These are phyloP conservation scores for Forficula auricularia DNA, from an alignment of 1,140 invertebrate species.

Conservation along the genomic window DNA sequence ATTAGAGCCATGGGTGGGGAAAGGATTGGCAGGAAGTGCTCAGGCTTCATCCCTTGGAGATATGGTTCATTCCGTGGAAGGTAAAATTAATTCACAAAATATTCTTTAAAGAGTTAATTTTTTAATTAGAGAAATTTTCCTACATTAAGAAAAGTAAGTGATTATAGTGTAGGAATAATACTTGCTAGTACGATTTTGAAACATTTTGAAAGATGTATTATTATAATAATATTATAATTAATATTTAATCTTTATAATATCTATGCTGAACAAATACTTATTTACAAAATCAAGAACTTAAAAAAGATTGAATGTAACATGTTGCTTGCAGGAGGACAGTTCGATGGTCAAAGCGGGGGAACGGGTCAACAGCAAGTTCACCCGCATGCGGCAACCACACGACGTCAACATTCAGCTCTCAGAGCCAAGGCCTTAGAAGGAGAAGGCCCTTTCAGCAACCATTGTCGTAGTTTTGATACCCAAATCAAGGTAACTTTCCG, in stretches of 20 bases:
- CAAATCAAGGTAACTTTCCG: slow-evolving; percentile 32
- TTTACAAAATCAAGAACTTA: too few species aligned
- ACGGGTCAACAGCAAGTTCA: too few species aligned
- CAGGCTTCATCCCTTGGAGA: too few species aligned
- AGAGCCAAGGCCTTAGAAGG: slow-evolving; percentile 30
- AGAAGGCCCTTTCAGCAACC: slow-evolving; percentile 42
- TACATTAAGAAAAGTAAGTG: too few species aligned
- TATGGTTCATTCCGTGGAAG: slow-evolving; percentile 1
- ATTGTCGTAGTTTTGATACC: slow-evolving; percentile 43
- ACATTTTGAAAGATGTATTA: too few species aligned
- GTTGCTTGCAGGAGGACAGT: too few species aligned
- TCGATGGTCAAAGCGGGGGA: too few species aligned
- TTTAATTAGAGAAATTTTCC: neutral
- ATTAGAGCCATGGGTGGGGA: slow-evolving; percentile 40
- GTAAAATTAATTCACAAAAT: neutral
- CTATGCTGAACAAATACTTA: too few species aligned
- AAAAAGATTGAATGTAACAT: too few species aligned
- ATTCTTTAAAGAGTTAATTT: neutral
- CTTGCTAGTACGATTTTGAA: neutral
- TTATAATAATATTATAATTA: too few species aligned
- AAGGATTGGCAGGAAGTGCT: neutral
- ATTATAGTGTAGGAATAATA: slow-evolving; percentile 2
- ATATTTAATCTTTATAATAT: too few species aligned
- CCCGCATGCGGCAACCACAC: slow-evolving; percentile 17
- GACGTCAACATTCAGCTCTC: slow-evolving; percentile 26